A percentile compares a stretch with the other conserved stretches of the same genome.
These are phyloP conservation scores for Chelonus formosanus DNA, from an alignment of 2,888 invertebrate genomes.

Conservation along the genomic window DNA sequence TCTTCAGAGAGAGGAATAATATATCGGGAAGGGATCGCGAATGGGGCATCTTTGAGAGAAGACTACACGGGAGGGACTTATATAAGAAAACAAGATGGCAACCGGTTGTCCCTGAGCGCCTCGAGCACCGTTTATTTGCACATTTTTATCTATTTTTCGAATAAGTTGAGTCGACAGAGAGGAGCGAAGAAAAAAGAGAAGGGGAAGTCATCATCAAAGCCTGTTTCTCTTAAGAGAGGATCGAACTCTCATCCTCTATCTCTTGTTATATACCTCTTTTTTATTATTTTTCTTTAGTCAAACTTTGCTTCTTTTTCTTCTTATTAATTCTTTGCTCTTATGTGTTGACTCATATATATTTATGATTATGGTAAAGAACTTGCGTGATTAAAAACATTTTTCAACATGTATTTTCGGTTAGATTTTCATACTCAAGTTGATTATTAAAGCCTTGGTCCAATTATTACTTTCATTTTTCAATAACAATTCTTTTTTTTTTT, in stretches of 20 bases:
- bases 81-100: constrained; percentile 64
- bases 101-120: constrained; percentile 63
- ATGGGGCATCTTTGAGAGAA: constrained; percentile 41
- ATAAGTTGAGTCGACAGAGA: constrained; percentile 38
- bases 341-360: constrained; percentile 18
- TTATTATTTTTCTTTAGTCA: constrained; percentile 18
- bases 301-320: constrained; percentile 11
- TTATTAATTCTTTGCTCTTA: constrained; percentile 8
- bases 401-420: too few relatives aligned
- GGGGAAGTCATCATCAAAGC: constrained; percentile 22
- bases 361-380: constrained; percentile 11
- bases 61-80: constrained; percentile 58
- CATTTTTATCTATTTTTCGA: constrained; percentile 64
- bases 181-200: constrained; percentile 18
- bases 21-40: constrained; percentile 30
- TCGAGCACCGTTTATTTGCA: constrained; percentile 62
- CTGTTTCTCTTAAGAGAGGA: constrained; percentile 29
- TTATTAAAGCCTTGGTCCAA: too few relatives aligned
- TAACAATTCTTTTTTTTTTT: too few relatives aligned
- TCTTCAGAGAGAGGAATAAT: constrained; percentile 25
- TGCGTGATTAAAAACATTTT: too few relatives aligned
- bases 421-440: too few relatives aligned
- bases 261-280: constrained; percentile 19
- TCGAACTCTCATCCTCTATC: constrained; percentile 21
- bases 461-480: too few relatives aligned